phyloP scores from a whole-genome alignment of 2,888 invertebrate species.

The Thumatha senex region DNA sequence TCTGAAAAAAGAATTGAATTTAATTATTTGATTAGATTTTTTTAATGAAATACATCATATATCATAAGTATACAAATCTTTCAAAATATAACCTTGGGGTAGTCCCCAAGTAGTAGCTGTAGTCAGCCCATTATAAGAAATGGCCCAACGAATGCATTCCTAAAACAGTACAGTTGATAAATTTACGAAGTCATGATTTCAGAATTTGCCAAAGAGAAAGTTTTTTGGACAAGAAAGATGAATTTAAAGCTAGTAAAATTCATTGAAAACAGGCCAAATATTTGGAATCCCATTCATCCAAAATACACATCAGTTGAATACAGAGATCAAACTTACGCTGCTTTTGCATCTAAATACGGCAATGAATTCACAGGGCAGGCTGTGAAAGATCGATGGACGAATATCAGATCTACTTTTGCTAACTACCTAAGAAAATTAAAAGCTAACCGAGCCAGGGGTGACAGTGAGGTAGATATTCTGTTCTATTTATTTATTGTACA shows the following conservation, averaged over 20 bases:
- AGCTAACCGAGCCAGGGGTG: constrained; percentile 48
- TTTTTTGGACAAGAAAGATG: constrained; percentile 75
- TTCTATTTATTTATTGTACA: not conserved
- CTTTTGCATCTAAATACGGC: constrained; percentile 68
- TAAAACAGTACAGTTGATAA: too few species aligned
- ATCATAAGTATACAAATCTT: too few species aligned
- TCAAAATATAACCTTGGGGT: too few species aligned
- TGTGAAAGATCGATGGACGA: constrained; percentile 76
- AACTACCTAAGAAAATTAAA: constrained; percentile 70
- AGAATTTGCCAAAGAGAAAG: constrained; percentile 73
- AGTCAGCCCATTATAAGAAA: too few species aligned
- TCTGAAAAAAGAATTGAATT: too few species aligned
- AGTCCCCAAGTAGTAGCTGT: too few species aligned
- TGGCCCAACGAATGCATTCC: too few species aligned
- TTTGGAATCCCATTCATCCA: constrained; percentile 74
- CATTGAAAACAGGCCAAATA: constrained; percentile 63
- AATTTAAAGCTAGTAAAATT: constrained; percentile 71
- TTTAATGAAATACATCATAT: too few species aligned
- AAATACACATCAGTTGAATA: constrained; percentile 65
- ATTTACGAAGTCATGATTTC: constrained; percentile 58
- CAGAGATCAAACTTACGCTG: constrained; percentile 66
- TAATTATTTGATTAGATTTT: too few species aligned
- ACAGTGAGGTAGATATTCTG: constrained; percentile 47
- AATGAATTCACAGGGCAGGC: constrained; percentile 71
- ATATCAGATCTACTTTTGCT: constrained; percentile 72